Base-by-base conservation (phyloP, 2,113 vertebrate genomes). In the Mugil cephalus region DNA sequence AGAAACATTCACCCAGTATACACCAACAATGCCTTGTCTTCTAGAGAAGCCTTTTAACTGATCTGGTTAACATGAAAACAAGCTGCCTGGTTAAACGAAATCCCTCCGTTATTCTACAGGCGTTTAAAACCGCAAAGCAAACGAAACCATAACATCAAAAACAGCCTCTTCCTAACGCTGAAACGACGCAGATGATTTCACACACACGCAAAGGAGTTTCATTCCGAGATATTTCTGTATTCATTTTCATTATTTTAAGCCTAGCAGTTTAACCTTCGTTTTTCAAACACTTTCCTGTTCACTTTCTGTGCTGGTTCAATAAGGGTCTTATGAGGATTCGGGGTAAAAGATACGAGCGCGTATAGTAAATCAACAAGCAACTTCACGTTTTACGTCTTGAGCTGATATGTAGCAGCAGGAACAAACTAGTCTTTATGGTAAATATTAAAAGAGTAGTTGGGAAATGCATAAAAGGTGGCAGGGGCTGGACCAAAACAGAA, bases 191-290 rank as follows among this genome's bases (percentile, higher is more conserved):
- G 10, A 39, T 40, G 3, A 13, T 21, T 83, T 77, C 42, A 12
- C 30, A 74, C 19, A 61, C 15, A 12, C 13, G 39, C 39, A 53
- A 18, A 86, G 83, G 70, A 84, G 74, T 87, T 86, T 83, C 54
- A 85, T 83, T 89, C 77, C 47, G 40, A 87, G 82, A 80, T 60
- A 19, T 14, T 10, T 36, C 36, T 55, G 48, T 30, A 30, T 30
- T 30, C 24, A 30, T 30, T 30, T 30, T 30, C 24, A 66, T 74
- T 63, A 18, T 76, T 69, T 55, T 68, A 1, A 55, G 24, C n/a
- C n/a, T 11, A 45, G 68, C 42, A n/a, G 48, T 19, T 21, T 17
- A 13, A n/a, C 45, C 42, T n/a, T 9, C 56, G 19, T 38, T 15
- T 59, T 13, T 43, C 8, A n/a, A 21, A 52, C 10, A 17, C n/a